Base-by-base conservation (phyloP, 1,140 invertebrate genomes). In the Sminthurinus signatus region DNA sequence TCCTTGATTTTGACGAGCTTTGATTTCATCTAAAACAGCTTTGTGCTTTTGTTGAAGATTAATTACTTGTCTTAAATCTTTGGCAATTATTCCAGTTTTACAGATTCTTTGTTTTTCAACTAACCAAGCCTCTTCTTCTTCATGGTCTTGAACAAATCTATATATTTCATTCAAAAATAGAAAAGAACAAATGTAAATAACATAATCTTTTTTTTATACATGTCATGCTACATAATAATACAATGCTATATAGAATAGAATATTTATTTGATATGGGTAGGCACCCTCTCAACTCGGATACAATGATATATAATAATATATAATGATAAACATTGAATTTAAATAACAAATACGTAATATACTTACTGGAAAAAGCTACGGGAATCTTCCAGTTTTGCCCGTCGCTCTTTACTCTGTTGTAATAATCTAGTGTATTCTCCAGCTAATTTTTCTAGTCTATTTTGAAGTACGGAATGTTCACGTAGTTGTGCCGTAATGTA, bases 31-130 rank as follows among this genome's bases (percentile, higher is more conserved):
- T 74, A 94, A 83, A 1, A 98, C 73, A 27, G 78, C 81, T 74
- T 96, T 96, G 75, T 98, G 95, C 73, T 96, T 96, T 75, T 96
- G 93, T 66, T 94, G 86, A 32, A 96, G 77, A 25, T 90, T 89
- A 50, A 93, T 82, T 3, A 96, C 91, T 0, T 88, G 92, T 48
- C 89, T 80, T 21, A 98, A 78, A 78, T 98, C 95, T 76, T 96
- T 96, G 0, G 91, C 92, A 0, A 88, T 86, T n/a, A 95, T 87
- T 15, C 88, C 89, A 5, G 90, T 85, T 72, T 87, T 85, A 75
- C 92, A 96, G 66, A 96, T 72, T 14, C 91, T 80, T 74, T 96
- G 89, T 73, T 95, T 94, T 73, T 97, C 93, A 10, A 91, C 84
- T 25, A 96, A 77, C 88, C 94, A 96, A 0, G 89, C 87, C 79